Evolutionary conservation across 2,797 vertebrate species (phyloP), one percentile per base, ranked within the genome.

Genomic region (Lutjanus campechanus): DNA sequence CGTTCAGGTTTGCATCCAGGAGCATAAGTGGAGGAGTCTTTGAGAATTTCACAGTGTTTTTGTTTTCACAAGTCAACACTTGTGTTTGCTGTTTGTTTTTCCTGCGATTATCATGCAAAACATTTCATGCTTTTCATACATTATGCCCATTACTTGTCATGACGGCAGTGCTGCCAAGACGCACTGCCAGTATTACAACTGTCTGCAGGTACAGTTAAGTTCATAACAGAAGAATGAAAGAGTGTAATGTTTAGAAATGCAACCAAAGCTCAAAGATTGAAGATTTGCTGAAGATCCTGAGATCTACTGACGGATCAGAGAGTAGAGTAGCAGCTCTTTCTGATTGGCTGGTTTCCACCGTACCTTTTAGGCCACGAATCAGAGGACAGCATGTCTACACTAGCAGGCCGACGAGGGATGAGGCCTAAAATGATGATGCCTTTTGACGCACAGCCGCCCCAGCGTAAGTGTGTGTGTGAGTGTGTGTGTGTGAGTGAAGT

Each of bases 341-440:
- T 96, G 91, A 96, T 92, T 93, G 93, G 93, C 91, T 92, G 93
- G 92, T 95, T 86, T 95, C 88, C 92, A 82, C 91, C 95, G 22
- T 95, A 93, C 92, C 92, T 94, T 95, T 83, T 95, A 99, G 98
- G 98, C 84, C 97, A 99, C 78, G 98, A 99, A 86, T 98, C 98
- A 71, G 98, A 99, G 93, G 98, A 99, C 89, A 97, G 97, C 96
- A 97, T 99, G 96, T 99, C 98, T 82, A 97, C 98, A 25, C 95
- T 99, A 93, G 97, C 97, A 73, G 98, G 97, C 88, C 97, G 98
- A 44, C 96, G 98, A 69, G 98, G 98, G 88, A 98, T 99, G 97
- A 97, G 98, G 91, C 98, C 98, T 93, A 99, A 99, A 97, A 99
- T 99, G 97, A 99, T 99, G 98, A 98, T 99, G 98, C 98, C 98